These are phyloP conservation scores for Ethmia dodecea DNA, from an alignment of 2,888 invertebrate species.

Conservation along the genomic window DNA sequence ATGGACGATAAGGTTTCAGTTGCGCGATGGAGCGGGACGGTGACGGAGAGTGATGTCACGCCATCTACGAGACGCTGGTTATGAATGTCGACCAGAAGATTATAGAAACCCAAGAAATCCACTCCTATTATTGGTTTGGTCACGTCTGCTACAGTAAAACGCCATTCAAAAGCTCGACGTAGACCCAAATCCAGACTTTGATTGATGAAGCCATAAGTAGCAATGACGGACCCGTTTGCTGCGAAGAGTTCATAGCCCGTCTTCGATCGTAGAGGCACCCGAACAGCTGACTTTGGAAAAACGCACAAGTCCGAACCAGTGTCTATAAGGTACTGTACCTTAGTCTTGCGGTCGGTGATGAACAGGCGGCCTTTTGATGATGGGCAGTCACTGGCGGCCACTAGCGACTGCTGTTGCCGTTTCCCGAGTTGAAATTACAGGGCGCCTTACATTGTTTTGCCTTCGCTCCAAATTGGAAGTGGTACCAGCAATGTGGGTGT, in stretches of 20 bases:
- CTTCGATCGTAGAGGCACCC: neutral
- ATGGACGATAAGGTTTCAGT: conserved; percentile 3
- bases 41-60: conserved; percentile 1
- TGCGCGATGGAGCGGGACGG: neutral
- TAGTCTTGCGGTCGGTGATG: too few relatives aligned
- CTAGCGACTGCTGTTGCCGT: conserved; percentile 15
- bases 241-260: conserved; percentile 3
- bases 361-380: conserved; percentile 15
- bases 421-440: conserved; percentile 11
- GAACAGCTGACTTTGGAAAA: conserved; percentile 12
- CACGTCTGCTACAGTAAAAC: conserved; percentile 12
- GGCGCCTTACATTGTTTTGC: conserved; percentile 1
- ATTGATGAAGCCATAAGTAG: conserved; percentile 1
- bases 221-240: conserved; percentile 6
- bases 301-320: too few relatives aligned
- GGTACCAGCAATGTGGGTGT: too few relatives aligned
- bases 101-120: conserved; percentile 12
- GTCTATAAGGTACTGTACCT: conserved; percentile 19
- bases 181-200: conserved; percentile 6
- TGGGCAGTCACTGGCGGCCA: conserved; percentile 16
- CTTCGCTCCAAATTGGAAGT: conserved; percentile 4
- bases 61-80: conserved; percentile 11
- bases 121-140: conserved; percentile 11
- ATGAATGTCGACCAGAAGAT: conserved; percentile 8
- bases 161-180: conserved; percentile 7